Evolutionary conservation across 1,140 invertebrate species (phyloP), one percentile per base, ranked within the genome.

Genomic region (Trichomalopsis sarcophagae): DNA sequence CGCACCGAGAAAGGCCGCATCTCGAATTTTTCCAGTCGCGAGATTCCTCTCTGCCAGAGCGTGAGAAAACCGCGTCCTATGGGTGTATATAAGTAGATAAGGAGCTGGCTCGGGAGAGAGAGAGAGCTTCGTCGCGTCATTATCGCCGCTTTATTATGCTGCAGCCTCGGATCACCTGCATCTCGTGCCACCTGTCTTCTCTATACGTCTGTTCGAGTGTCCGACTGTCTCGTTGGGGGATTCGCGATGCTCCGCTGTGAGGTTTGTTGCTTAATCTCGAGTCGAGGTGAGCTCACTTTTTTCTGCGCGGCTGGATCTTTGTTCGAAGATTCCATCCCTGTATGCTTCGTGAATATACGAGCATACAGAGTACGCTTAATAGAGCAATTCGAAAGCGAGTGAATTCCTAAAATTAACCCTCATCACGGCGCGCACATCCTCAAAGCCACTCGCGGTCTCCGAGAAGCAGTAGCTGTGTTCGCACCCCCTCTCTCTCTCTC

Each of bases 41-140:
- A 44, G n/a, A 75, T 75, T 40, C 40, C 40, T 36, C 40, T 36
- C n/a, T 10, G 55, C 9, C 55, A 14, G 55, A 68, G 77, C 77
- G 77, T 79, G 77, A 79, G 77, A 79, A 79, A 79, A 79, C 77
- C 21, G 21, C 47, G 21, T 40, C 23, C n/a, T n/a, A 27, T 23
- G 36, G 23, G 21, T 44, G 3, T 75, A 17, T 62, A 62, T 7
- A n/a, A n/a, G n/a, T n/a, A 44, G 74, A 75, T 75, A 75, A 75
- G 74, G 17, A 71, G 71, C 40, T 44, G 10, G 40, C 40, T 44
- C 69, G 6, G 13, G 33, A 36, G 69, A 73, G n/a, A 17, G 23
- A 23, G 23, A 17, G n/a, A 13, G 4, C 40, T 21, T 44, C 30
- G 55, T n/a, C 55, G 55, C 47, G 76, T 78, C 76, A 78, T 78